Conservation (phyloP, 2,113 vertebrate genomes). For the Thalassarche chlororhynchos region DNA sequence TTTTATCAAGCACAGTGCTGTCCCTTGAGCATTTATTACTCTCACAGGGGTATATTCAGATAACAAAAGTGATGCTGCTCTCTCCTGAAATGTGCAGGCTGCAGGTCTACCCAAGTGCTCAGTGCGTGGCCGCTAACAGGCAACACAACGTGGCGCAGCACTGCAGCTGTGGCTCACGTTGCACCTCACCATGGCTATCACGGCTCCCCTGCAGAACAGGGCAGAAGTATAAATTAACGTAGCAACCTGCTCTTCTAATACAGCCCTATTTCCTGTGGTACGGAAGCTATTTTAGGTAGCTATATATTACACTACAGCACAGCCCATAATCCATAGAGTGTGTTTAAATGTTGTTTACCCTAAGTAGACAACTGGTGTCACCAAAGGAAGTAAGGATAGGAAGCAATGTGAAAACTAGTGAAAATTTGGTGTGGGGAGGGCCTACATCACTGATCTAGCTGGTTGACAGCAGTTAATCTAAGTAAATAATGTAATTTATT, state of each 20-base stretch:
- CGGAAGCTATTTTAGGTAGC: background rate
- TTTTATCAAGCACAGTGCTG: background rate
- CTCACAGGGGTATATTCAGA: background rate
- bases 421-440: background rate
- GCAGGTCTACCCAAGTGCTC: background rate
- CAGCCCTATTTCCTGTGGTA: background rate
- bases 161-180: background rate
- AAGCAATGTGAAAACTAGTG: background rate
- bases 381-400: background rate
- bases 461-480: background rate
- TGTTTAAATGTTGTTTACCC: background rate
- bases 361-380: background rate
- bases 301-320: background rate
- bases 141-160: accelerated
- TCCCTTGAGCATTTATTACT: background rate
- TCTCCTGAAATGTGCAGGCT: background rate
- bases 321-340: background rate
- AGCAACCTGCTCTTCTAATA: background rate
- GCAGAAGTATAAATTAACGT: background rate
- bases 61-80: accelerated
- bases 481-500: background rate
- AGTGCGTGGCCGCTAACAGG: background rate
- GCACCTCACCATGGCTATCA: background rate
- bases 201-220: background rate
- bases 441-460: background rate